Evolutionary conservation across 1,140 invertebrate genomes (phyloP).

Genomic region (Drosophila ficusphila): DNA sequence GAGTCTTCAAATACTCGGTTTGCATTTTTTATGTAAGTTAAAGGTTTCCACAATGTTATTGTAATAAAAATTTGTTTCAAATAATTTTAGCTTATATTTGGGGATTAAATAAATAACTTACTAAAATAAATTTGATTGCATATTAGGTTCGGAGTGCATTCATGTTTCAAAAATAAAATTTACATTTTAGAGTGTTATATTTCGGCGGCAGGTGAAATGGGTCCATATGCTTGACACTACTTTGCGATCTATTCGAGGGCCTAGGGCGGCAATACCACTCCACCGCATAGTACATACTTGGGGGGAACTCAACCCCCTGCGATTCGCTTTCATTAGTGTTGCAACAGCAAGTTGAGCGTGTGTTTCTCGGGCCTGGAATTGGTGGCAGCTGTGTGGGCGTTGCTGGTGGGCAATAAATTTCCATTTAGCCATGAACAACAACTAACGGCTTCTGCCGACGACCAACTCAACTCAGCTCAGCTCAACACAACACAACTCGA

Average conservation of each 20-base stretch:
- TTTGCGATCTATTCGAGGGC: constrained; percentile 3
- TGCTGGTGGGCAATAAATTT: constrained; percentile 78
- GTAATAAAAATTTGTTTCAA: too few species aligned
- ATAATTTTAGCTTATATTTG: too few species aligned
- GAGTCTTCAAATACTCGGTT: not conserved
- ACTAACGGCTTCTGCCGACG: constrained; percentile 47
- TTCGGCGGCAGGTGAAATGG: constrained; percentile 1
- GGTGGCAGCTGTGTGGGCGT: constrained; percentile 60
- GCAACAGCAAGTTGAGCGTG: constrained; percentile 21
- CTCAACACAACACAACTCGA: constrained; percentile 27
- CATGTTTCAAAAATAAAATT: not conserved
- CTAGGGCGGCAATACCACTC: constrained; percentile 1
- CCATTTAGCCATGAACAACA: constrained; percentile 70
- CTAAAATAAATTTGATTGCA: too few species aligned
- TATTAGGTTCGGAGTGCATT: too few species aligned
- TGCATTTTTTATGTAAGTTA: not conserved
- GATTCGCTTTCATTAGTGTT: constrained; percentile 53
- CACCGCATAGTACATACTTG: constrained; percentile 21
- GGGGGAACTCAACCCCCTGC: constrained; percentile 17
- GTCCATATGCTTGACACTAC: not conserved
- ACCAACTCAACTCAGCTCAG: constrained; percentile 31
- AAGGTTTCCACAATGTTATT: too few species aligned
- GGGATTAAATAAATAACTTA: too few species aligned
- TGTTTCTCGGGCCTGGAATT: constrained; percentile 21
- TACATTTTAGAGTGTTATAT: not conserved